Base-by-base conservation (phyloP, 1,140 invertebrate species). In the Brachionus koreanus region DNA sequence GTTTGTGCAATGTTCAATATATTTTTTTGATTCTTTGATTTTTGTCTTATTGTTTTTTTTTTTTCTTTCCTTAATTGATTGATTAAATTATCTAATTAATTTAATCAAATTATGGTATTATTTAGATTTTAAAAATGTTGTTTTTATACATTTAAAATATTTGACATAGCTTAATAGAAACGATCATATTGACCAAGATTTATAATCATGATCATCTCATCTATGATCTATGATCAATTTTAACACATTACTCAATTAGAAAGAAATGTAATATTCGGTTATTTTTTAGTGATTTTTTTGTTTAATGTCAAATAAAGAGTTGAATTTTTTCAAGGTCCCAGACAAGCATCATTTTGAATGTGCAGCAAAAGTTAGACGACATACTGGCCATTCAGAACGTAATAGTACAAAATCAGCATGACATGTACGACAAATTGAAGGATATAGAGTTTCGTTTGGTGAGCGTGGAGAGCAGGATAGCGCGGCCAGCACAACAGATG, bases 311-410 rank as follows among this genome's bases (percentile, higher is more conserved):
- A 29, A 29, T 29, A 29, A 29, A 29, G 3, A 29, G 29, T 29
- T 29, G 29, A 29, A 16, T 39, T 39, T 37, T 43, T 19, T 7
- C 65, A 23, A 79, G 76, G 76, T 39, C 76, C 19, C 76, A 79
- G 49, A 42, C 76, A 79, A 43, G 76, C 35, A 79, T 79, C 12
- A 79, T 79, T 33, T 39, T 79, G n/a, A 79, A 61, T 29, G 76
- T 79, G 19, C 76, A 79, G 29, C 76, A 79, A 1, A 39, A 79
- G 39, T 37, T 79, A 57, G 49, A 79, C 9, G 76, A 65, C 49
- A 79, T 79, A 19, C 29, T 79, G 33, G 19, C 19, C 1, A 79
- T 23, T 61, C 76, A 79, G 33, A 57, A 79, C 35, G 35, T 79
- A 13, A 57, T 79, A 23, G 76, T 79, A 1, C 46, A 79, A 42